Conservation (phyloP, 2,113 vertebrate genomes). For the Saimiri boliviensis region DNA sequence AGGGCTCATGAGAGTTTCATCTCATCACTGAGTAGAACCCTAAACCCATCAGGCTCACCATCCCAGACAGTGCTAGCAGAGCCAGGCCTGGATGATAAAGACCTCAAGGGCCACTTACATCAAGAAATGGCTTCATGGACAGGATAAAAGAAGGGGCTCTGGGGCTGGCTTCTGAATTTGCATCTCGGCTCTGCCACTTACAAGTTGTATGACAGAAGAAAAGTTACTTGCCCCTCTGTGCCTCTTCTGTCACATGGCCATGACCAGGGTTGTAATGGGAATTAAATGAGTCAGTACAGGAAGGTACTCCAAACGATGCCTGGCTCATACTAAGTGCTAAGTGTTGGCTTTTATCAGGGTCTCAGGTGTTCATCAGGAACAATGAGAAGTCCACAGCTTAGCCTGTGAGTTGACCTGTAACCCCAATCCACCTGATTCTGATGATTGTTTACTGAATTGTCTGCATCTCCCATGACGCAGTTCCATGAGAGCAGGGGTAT, state of each 20-base stretch:
- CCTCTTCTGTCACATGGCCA: not conserved
- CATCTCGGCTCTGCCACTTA: not conserved
- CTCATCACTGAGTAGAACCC: conserved; percentile 18
- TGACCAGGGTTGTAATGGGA: not conserved
- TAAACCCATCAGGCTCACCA: not conserved
- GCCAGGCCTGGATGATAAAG: not conserved
- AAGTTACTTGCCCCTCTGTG: too few relatives aligned
- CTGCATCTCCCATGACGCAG: not conserved
- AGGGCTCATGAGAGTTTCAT: not conserved
- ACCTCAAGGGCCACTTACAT: too few relatives aligned
- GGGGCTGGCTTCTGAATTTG: not conserved
- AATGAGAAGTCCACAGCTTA: not conserved
- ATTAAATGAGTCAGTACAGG: not conserved
- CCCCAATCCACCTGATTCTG: too few relatives aligned
- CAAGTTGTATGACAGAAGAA: not conserved
- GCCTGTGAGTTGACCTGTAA: not conserved
- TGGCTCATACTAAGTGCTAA: not conserved
- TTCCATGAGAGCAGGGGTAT: not conserved
- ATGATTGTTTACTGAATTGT: not conserved
- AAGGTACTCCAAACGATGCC: not conserved
- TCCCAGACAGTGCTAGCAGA: not conserved
- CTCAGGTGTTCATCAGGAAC: not conserved
- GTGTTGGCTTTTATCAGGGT: not conserved
- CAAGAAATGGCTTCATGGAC: fast-evolving
- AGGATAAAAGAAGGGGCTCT: not conserved